These are phyloP conservation scores for Psophia crepitans DNA, from an alignment of 2,113 vertebrate genomes.

Conservation along the genomic window DNA sequence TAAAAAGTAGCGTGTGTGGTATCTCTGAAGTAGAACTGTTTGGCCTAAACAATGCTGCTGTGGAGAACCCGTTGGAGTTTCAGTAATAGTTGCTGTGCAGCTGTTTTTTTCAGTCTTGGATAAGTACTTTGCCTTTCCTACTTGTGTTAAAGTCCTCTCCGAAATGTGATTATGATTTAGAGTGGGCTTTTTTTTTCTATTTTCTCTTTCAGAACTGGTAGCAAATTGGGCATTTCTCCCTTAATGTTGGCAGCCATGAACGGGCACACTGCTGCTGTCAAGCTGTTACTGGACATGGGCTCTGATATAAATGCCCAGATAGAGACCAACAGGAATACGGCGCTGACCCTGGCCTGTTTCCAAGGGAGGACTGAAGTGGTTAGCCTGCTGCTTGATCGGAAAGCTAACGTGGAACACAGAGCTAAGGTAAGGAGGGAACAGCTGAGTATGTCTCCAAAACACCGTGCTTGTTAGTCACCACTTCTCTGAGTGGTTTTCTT, in stretches of 20 bases:
- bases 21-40: not conserved
- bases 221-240: slow-evolving; percentile 98
- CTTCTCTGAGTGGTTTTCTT: not conserved
- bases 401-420: slow-evolving; percentile 96
- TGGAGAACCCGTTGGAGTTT: not conserved
- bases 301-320: slow-evolving; percentile 99
- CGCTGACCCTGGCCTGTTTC: slow-evolving; percentile 96
- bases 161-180: not conserved
- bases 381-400: slow-evolving; percentile 94
- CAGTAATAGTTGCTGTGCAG: not conserved
- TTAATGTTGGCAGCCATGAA: slow-evolving; percentile 99
- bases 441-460: not conserved
- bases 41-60: not conserved
- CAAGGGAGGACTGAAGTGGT: slow-evolving; percentile 97
- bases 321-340: slow-evolving; percentile 98
- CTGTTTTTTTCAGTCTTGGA: not conserved
- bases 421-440: slow-evolving; percentile 84
- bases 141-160: not conserved
- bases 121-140: not conserved
- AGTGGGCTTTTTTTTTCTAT: not conserved
- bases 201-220: slow-evolving; percentile 86
- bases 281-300: slow-evolving; percentile 96
- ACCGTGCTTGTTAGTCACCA: rapidly evolving
- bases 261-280: slow-evolving; percentile 95
- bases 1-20: rapidly evolving